Evolutionary conservation across 2,888 invertebrate species (phyloP), one percentile per base, ranked within the genome.

Genomic region (Melinaea menophilus): DNA sequence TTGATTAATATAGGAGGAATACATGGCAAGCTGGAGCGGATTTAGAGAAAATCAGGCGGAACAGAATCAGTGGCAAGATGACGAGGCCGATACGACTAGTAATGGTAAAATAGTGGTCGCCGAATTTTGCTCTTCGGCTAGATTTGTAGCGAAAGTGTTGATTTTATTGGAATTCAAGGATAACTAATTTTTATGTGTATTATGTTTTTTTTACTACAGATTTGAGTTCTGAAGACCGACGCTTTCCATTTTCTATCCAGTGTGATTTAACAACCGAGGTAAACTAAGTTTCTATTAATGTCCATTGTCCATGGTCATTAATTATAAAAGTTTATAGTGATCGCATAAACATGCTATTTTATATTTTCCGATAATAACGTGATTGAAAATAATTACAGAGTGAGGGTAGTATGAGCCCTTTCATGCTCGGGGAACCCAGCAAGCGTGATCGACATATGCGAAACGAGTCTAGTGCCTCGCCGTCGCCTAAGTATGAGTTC

Each of bases 391-490:
- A 34, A 22, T 62, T 55, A 37, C 62, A 70, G 70, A 67, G 69
- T 37, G 70, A 69, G 12, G 62, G 58, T 5, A 65, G 67, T 12
- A 56, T 63, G 5, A 79, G 77, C 58, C 79, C 82, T 0, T 79
- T 79, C 45, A 67, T 75, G 56, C 80, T 77, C 59, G 79, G 78
- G 2, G 88, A 87, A 68, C 88, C 88, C 5, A 84, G 82, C 65
- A 89, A 88, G 61, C 77, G 86, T 0, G 74, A 73, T 33, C 75
- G 86, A 33, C 68, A 71, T 2, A 72, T 79, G 51, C 79, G 85
- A 22, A 80, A 77, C 51, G 85, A 85, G 22, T 74, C 79, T 0
- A 73, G 75, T 11, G 73, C 76, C 0, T 69, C 71, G 7, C 72
- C 77, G 0, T 78, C 79, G 31, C 80, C 73, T 34, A 78, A 77